These are phyloP conservation scores for Papilio protenor DNA, from an alignment of 2,888 invertebrate species.

Conservation along the genomic window DNA sequence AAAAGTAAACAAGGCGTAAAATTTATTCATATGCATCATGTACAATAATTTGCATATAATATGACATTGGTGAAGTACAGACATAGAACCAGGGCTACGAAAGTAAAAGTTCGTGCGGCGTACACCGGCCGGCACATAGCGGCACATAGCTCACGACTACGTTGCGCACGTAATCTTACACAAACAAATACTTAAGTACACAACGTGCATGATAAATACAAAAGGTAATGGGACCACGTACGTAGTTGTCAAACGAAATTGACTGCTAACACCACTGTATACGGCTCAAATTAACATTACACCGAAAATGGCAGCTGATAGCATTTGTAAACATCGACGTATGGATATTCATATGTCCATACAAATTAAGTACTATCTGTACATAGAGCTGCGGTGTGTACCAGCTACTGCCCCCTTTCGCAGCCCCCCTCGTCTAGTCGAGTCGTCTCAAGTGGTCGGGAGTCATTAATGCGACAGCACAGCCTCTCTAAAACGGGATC, in stretches of 20 bases:
- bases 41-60: neutral
- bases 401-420: neutral
- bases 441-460: slow-evolving; percentile 33
- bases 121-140: neutral
- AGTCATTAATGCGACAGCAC: slow-evolving; percentile 31
- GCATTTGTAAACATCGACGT: slow-evolving; percentile 4
- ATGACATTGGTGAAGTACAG: neutral
- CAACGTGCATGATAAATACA: slow-evolving; percentile 8
- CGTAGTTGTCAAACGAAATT: neutral
- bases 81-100: neutral
- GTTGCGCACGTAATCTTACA: neutral
- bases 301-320: neutral
- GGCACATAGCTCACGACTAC: neutral
- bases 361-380: slow-evolving; percentile 4
- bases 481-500: slow-evolving; percentile 3
- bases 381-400: slow-evolving; percentile 6
- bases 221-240: slow-evolving; percentile 17
- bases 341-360: slow-evolving; percentile 36
- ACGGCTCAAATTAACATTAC: neutral
- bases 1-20: slow-evolving; percentile 10
- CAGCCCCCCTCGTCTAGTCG: neutral
- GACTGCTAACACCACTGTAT: neutral
- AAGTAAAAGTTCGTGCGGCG: neutral
- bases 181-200: slow-evolving; percentile 19
- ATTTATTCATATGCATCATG: neutral